Conservation (phyloP, 1,140 invertebrate genomes). For the Drosophila simulans region DNA sequence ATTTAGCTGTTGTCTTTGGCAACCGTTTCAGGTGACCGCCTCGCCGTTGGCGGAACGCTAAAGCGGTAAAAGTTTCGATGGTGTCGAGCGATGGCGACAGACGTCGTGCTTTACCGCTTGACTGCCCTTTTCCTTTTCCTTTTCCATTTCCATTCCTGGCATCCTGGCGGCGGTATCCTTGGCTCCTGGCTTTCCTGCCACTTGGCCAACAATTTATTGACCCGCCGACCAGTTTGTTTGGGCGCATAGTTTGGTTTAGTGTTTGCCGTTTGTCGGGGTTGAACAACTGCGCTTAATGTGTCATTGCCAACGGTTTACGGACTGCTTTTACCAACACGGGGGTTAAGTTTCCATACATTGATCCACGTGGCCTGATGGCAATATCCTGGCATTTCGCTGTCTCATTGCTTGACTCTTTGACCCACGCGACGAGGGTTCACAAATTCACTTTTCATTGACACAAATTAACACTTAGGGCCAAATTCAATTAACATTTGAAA, state of each 20-base stretch:
- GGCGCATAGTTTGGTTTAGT: not conserved
- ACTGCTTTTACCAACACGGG: not conserved
- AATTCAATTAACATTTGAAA: not conserved
- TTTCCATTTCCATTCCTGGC: not conserved
- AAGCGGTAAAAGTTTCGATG: conserved; percentile 15
- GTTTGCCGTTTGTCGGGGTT: not conserved
- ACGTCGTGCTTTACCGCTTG: conserved; percentile 18
- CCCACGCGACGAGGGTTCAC: not conserved
- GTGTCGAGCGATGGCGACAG: conserved; percentile 36
- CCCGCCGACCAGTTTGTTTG: conserved; percentile 9
- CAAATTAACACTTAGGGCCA: not conserved
- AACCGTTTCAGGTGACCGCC: conserved; percentile 43
- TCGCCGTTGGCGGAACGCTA: conserved; percentile 8
- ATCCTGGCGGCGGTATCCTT: not conserved
- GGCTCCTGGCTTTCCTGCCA: conserved; percentile 5
- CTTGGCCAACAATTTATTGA: conserved; percentile 36
- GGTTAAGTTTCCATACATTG: not conserved
- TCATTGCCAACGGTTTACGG: conserved; percentile 24
- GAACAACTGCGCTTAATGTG: conserved; percentile 19
- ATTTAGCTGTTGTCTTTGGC: conserved; percentile 20
- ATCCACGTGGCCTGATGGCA: conserved; percentile 34
- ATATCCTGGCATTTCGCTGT: conserved; percentile 15
- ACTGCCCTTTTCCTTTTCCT: conserved; percentile 11
- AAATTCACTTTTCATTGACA: conserved; percentile 16
- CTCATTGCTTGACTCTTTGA: conserved; percentile 20